Base-by-base conservation (phyloP, 2,888 invertebrate genomes). In the Pandemis corylana region DNA sequence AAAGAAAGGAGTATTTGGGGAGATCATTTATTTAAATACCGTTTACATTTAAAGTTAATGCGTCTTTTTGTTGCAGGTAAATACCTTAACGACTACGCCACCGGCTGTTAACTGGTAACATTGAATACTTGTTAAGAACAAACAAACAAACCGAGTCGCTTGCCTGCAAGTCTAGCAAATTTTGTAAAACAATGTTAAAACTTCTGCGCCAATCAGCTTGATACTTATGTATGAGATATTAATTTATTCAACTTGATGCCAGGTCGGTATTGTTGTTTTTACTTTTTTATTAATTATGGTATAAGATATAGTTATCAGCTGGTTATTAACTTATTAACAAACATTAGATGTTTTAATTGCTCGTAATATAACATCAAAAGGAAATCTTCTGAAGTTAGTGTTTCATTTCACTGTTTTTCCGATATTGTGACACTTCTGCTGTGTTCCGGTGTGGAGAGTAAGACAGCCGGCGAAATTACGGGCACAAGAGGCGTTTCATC, bases 31-130 rank as follows among this genome's bases (percentile, higher is more conserved):
- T 41, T 49, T 65, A 9, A 65, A 9, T 36, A n/a, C 28, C 13
- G 13, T 49, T 65, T 49, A 49, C 28, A 49, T 49, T 65, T 7
- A 65, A 49, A 49, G 13, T 49, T 65, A 65, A 67, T 41, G 51
- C n/a, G n/a, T n/a, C 10, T 74, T 74, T 69, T 15, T 69, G 36
- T 66, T 74, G 28, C 74, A 74, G 74, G 74, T 74, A 74, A 73
- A 74, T 61, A 74, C 61, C 49, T 28, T 68, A 56, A 65, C 59
- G 44, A 61, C 36, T 36, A 12, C 44, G 62, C 42, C 51, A 61
- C 51, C 61, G 44, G 51, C 51, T 56, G 49, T 65, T 42, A 56
- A 61, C n/a, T 41, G 65, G 61, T 66, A 65, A 69, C 51, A 51
- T 69, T 61, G 12, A 28, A 51, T 74, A 59, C 51, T 65, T 63